Evolutionary conservation across 2,797 vertebrate species (phyloP).

Genomic region (Enteromius paludinosus): DNA sequence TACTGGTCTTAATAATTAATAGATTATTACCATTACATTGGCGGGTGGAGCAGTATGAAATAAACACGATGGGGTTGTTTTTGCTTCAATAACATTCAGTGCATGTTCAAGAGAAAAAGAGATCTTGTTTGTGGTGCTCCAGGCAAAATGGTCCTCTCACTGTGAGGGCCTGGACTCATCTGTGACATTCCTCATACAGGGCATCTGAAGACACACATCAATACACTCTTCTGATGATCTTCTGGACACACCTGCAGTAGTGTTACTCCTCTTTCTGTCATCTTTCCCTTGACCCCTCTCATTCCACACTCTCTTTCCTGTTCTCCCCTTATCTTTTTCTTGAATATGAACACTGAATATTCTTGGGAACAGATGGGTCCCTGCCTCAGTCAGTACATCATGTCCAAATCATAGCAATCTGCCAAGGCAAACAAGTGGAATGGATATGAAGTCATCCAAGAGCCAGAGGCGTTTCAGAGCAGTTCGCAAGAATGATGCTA

Average conservation of each 20-base stretch:
- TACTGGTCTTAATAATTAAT: not conserved
- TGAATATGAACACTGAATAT: conserved; percentile 31
- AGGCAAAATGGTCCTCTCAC: conserved; percentile 5
- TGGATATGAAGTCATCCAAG: conserved; percentile 40
- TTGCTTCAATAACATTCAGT: not conserved
- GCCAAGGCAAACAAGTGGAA: conserved; percentile 49
- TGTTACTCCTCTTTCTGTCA: not conserved
- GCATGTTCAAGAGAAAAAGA: not conserved
- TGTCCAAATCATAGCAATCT: conserved; percentile 55
- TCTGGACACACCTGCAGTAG: conserved; percentile 19
- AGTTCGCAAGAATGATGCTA: conserved; percentile 8
- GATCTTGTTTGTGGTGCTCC: not conserved
- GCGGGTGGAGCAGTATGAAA: too few species aligned
- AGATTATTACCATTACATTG: too few species aligned
- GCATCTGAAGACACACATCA: not conserved
- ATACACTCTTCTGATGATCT: conserved; percentile 8
- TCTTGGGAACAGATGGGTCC: conserved; percentile 51
- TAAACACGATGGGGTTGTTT: not conserved
- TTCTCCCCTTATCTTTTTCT: conserved; percentile 10
- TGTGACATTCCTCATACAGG: not conserved
- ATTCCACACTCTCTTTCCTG: not conserved
- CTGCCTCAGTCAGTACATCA: conserved; percentile 48
- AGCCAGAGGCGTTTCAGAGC: conserved; percentile 31
- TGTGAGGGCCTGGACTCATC: not conserved
- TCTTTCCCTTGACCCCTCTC: not conserved